Percentiles rank a stretch among this genome's conserved stretches.
Conservation (phyloP, 2,797 vertebrate genomes). For the Labroides dimidiatus region DNA sequence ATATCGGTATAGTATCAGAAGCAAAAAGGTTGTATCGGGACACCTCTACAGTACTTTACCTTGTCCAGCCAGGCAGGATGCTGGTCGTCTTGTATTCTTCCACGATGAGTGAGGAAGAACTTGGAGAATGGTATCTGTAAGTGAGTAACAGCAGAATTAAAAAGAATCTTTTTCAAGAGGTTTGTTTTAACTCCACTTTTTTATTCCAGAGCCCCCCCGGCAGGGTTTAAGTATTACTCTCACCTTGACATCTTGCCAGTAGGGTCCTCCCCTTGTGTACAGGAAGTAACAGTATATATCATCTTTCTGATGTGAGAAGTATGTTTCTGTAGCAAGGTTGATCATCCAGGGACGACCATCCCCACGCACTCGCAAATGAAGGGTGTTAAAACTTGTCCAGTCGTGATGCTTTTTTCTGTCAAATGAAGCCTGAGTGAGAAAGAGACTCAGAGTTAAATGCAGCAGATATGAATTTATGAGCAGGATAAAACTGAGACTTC, state of each 20-base stretch:
- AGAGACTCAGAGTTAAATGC: neutral
- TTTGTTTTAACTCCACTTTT: no score
- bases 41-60: no score
- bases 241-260: slow-evolving; percentile 97
- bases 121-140: slow-evolving; percentile 96
- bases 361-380: slow-evolving; percentile 91
- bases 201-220: no score
- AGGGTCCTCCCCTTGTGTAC: slow-evolving; percentile 94
- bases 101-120: slow-evolving; percentile 92
- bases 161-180: no score
- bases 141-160: neutral
- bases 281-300: slow-evolving; percentile 95
- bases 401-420: slow-evolving; percentile 87
- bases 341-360: slow-evolving; percentile 98
- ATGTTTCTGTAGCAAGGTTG: slow-evolving; percentile 86
- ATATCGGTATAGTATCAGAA: no score
- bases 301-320: slow-evolving; percentile 87
- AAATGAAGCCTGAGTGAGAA: slow-evolving; percentile 83
- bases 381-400: slow-evolving; percentile 91
- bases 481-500: no score
- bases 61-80: slow-evolving; percentile 89
- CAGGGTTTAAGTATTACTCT: no score
- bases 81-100: slow-evolving; percentile 92
- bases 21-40: no score
- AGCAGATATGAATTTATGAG: no score